phyloP scores from a whole-genome alignment of 1,140 invertebrate genomes.

The Pseudomyrmex cubaensis region DNA sequence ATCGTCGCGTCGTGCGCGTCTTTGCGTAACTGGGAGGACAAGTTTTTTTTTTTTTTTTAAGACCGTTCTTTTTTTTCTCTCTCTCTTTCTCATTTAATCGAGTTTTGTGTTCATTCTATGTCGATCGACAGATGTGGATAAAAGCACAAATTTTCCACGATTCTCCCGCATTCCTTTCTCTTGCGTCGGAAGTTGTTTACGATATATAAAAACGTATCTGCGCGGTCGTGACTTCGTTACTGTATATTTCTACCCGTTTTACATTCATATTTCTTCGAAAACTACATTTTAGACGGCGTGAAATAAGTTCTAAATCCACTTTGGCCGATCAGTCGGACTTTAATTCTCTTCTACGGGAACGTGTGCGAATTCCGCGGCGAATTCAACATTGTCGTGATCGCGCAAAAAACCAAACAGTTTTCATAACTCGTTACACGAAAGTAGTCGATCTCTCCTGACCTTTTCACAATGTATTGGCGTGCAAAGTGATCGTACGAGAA shows the following conservation, averaged over 20 bases:
- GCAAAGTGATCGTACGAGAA: constrained; percentile 63
- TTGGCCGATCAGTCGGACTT: no score
- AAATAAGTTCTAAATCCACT: no score
- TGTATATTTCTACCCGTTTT: no score
- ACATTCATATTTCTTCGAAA: no score
- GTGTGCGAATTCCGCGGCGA: no score
- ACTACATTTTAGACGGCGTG: no score
- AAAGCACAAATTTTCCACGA: constrained; percentile 36
- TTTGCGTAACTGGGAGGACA: constrained; percentile 76
- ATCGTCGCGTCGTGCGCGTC: not conserved
- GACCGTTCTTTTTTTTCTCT: constrained; percentile 21
- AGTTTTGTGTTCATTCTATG: constrained; percentile 19
- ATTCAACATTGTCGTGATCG: not conserved
- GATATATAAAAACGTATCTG: not conserved
- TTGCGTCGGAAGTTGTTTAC: not conserved
- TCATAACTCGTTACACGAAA: not conserved
- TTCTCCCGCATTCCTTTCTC: constrained; percentile 18
- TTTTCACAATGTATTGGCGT: constrained; percentile 60
- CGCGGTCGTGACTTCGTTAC: no score
- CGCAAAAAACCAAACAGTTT: not conserved
- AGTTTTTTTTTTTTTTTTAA: constrained; percentile 61
- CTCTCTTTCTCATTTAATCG: constrained; percentile 31
- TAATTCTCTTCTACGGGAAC: no score
- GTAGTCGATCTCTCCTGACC: not conserved
- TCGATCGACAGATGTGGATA: constrained; percentile 12